Percentiles rank a stretch among this genome's conserved stretches.
These are phyloP conservation scores for Limnephilus lunatus DNA, from an alignment of 2,888 invertebrate genomes.

Conservation along the genomic window DNA sequence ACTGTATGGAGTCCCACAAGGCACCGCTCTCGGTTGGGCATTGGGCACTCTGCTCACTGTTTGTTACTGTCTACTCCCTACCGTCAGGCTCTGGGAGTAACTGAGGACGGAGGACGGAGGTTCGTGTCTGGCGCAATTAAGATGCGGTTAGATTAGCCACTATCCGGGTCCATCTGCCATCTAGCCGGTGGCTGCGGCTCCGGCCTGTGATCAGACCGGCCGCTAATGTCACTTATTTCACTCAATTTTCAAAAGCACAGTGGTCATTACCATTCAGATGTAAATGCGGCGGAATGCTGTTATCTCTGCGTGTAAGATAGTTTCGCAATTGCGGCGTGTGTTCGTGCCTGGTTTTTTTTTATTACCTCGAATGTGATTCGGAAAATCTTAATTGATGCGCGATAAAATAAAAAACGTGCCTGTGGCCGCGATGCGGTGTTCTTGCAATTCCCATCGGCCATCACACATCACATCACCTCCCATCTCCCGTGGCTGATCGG, in stretches of 20 bases:
- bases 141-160: constrained; percentile 62
- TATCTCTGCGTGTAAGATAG: constrained; percentile 48
- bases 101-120: constrained; percentile 4
- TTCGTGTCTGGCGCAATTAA: constrained; percentile 58
- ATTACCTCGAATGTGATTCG: constrained; percentile 49
- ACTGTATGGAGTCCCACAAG: not conserved
- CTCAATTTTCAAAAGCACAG: constrained; percentile 51
- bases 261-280: constrained; percentile 57
- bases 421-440: constrained; percentile 28
- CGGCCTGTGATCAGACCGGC: constrained; percentile 54
- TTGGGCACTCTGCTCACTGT: not conserved
- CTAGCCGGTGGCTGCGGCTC: constrained; percentile 44
- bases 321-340: constrained; percentile 50
- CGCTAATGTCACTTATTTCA: constrained; percentile 60
- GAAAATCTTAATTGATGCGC: constrained; percentile 54
- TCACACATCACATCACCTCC: not conserved
- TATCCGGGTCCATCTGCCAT: constrained; percentile 54
- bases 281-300: constrained; percentile 58
- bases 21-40: not conserved
- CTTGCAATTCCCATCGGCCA: constrained; percentile 6
- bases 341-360: constrained; percentile 34
- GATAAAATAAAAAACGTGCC: constrained; percentile 47
- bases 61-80: not conserved
- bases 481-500: not conserved
- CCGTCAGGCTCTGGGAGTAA: not conserved